phyloP scores from a whole-genome alignment of 2,797 vertebrate genomes.

The Phalanger gymnotis region DNA sequence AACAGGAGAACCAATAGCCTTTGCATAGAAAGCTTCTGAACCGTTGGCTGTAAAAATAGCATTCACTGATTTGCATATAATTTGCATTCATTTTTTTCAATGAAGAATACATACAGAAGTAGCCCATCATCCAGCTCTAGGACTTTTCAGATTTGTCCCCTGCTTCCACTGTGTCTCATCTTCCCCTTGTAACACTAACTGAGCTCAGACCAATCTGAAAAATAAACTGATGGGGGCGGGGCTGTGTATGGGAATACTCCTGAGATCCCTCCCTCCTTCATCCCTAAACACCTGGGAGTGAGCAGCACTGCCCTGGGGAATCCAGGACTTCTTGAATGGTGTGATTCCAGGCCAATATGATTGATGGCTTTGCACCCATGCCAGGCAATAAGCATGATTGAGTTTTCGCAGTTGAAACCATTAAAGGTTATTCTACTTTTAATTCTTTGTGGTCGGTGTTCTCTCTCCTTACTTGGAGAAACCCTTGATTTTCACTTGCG shows the following conservation, averaged over 20 bases:
- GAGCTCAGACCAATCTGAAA: neutral
- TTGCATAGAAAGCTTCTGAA: neutral
- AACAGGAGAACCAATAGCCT: neutral
- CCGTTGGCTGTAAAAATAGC: neutral
- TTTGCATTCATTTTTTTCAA: conserved; percentile 26
- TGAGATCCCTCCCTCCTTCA: neutral
- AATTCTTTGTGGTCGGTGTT: conserved; percentile 79
- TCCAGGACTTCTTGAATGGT: neutral
- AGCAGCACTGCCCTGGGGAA: neutral
- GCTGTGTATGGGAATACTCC: neutral
- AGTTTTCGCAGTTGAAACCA: conserved; percentile 62
- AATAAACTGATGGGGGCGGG: neutral
- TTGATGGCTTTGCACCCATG: conserved; percentile 54
- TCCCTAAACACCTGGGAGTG: neutral
- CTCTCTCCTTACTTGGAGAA: conserved; percentile 77
- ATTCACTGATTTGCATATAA: conserved; percentile 23
- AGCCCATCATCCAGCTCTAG: neutral
- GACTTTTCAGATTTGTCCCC: neutral
- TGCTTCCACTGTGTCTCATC: neutral
- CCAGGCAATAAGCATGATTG: conserved; percentile 43
- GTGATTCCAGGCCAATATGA: neutral
- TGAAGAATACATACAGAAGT: neutral
- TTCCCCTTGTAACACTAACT: neutral
- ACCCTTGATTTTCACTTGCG: conserved; percentile 84
- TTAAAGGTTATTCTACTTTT: conserved; percentile 81